phyloP scores from a whole-genome alignment of 2,113 vertebrate species.

The Amphiprion ocellaris region DNA sequence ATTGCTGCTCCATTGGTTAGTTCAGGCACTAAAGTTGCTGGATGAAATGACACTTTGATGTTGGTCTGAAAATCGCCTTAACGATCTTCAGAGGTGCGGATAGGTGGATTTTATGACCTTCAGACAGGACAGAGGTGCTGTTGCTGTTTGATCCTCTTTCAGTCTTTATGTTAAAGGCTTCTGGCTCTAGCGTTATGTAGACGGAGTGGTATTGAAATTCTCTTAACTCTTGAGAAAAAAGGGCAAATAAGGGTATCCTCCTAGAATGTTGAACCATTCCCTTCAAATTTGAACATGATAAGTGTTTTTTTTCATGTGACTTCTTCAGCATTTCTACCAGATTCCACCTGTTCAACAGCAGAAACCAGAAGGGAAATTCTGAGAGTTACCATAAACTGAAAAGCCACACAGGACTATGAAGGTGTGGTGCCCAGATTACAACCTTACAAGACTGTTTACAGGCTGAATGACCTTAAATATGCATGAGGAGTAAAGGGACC shows the following conservation, averaged over 20 bases:
- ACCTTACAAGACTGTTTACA: conserved; percentile 46
- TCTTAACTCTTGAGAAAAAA: conserved; percentile 1
- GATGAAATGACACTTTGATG: conserved; percentile 32
- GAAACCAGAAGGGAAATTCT: conserved; percentile 26
- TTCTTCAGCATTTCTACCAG: neutral
- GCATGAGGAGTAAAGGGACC: conserved; percentile 42
- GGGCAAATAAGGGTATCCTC: neutral
- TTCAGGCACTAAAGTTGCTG: conserved; percentile 4
- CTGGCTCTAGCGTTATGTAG: neutral
- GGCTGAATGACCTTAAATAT: conserved; percentile 37
- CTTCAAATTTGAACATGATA: neutral
- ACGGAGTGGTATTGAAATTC: neutral
- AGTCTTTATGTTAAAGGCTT: conserved; percentile 2
- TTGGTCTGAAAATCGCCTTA: conserved; percentile 1
- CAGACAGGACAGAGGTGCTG: neutral
- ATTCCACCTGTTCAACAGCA: conserved; percentile 42
- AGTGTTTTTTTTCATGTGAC: neutral
- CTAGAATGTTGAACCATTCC: neutral
- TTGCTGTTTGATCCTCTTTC: conserved; percentile 13
- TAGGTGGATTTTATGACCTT: neutral
- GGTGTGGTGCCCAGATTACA: conserved; percentile 55
- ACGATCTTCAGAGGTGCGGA: neutral
- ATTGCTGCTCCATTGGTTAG: conserved; percentile 26
- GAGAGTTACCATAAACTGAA: conserved; percentile 4
- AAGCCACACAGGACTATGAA: conserved; percentile 49